These are phyloP conservation scores for Coccyzus lansbergi DNA, from an alignment of 2,797 vertebrate genomes.

Conservation along the genomic window DNA sequence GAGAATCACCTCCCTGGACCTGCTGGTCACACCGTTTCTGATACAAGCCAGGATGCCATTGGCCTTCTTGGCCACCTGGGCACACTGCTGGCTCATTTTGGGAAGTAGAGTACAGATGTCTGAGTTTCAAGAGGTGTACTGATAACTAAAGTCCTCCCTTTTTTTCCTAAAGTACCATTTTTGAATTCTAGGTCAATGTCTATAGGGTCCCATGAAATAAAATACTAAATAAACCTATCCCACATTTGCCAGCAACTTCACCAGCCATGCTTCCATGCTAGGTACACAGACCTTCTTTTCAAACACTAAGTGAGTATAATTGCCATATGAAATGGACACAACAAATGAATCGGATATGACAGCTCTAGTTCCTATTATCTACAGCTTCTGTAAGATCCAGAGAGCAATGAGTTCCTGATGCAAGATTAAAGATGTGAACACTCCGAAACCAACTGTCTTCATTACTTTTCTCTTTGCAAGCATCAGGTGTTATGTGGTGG, in stretches of 20 bases:
- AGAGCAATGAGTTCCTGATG: background rate
- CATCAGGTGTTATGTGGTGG: background rate
- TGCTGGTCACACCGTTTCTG: no score
- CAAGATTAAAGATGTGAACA: background rate
- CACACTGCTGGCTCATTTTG: no score
- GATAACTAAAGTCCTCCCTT: background rate
- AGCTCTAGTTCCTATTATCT: background rate
- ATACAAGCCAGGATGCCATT: no score
- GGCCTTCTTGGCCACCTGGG: no score
- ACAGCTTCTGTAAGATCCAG: background rate
- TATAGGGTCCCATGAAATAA: fast-evolving
- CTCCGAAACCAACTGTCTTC: background rate
- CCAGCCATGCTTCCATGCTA: background rate
- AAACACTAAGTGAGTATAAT: background rate
- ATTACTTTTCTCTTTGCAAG: background rate
- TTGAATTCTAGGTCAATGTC: background rate
- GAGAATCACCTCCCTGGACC: no score
- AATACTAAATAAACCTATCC: background rate
- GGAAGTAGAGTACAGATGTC: background rate
- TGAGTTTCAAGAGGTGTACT: background rate
- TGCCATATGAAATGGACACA: background rate
- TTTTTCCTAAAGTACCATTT: background rate
- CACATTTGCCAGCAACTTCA: background rate
- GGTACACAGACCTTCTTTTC: background rate
- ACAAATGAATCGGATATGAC: background rate